These are phyloP conservation scores for Andricus quercusramuli DNA, from an alignment of 2,888 invertebrate species.

Conservation along the genomic window DNA sequence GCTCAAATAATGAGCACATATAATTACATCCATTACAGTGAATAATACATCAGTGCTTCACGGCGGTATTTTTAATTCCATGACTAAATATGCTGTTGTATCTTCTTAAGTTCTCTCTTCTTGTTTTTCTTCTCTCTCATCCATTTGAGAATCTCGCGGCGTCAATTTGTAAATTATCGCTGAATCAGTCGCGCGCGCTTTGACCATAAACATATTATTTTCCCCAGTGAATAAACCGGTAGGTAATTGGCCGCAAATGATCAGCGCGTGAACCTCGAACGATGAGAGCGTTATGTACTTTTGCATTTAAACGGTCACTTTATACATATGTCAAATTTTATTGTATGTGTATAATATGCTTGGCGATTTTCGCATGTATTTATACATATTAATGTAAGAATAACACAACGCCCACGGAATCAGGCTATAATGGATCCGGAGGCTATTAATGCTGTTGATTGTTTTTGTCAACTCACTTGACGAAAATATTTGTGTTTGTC, in stretches of 20 bases:
- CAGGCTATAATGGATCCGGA: slow-evolving; percentile 6
- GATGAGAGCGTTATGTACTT: slow-evolving; percentile 3
- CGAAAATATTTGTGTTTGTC: background rate
- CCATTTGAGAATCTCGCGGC: background rate
- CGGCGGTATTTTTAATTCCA: no score
- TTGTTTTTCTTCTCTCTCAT: slow-evolving; percentile 7
- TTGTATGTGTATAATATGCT: slow-evolving; percentile 1
- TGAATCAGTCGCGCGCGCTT: slow-evolving; percentile 7
- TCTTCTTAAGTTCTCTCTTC: background rate
- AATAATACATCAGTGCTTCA: no score
- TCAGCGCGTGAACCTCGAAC: background rate
- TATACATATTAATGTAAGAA: background rate
- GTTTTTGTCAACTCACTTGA: background rate
- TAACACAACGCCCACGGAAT: background rate
- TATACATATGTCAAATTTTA: background rate
- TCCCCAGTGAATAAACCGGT: slow-evolving; percentile 7
- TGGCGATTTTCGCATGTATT: background rate
- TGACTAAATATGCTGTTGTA: background rate
- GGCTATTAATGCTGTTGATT: background rate
- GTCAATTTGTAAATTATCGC: slow-evolving; percentile 7
- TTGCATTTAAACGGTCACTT: background rate
- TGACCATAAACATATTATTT: slow-evolving; percentile 7
- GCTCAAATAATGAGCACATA: no score
- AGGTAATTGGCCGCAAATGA: slow-evolving; percentile 4
- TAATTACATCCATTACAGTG: no score